Evolutionary conservation across 2,797 vertebrate genomes (phyloP).

Genomic region (Bradypodion ventrale): DNA sequence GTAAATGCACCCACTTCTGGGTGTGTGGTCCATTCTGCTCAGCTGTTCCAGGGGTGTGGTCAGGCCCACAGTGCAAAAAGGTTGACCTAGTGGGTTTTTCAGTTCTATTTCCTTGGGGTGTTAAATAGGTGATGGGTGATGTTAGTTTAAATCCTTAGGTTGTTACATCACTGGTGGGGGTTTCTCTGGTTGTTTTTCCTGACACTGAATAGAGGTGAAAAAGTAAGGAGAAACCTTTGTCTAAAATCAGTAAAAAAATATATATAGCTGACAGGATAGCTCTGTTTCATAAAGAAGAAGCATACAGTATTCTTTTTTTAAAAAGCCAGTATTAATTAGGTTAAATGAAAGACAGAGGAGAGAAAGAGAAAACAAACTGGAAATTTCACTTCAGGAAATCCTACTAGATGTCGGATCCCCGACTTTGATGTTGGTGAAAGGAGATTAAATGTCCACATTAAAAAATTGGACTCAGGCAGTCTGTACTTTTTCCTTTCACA

Average conservation of each 20-base stretch:
- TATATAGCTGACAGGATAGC: not conserved
- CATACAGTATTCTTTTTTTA: constrained; percentile 35
- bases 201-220: not conserved
- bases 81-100: not conserved
- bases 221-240: constrained; percentile 16
- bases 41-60: too few species aligned
- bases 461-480: constrained; percentile 54
- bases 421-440: constrained; percentile 53
- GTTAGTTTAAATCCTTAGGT: not conserved
- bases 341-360: not conserved
- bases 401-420: constrained; percentile 27
- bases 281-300: constrained; percentile 29
- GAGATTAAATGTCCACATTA: constrained; percentile 62
- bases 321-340: constrained; percentile 32
- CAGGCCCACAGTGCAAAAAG: too few species aligned
- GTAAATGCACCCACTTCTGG: too few species aligned
- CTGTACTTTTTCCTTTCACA: constrained; percentile 49
- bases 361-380: constrained; percentile 19
- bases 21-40: too few species aligned
- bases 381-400: constrained; percentile 26
- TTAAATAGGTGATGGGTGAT: not conserved
- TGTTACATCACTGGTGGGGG: not conserved
- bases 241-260: constrained; percentile 29
- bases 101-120: not conserved
- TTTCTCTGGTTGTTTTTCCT: not conserved